A percentile compares a stretch with the other conserved stretches of the same genome.
Conservation (phyloP, 2,113 vertebrate species). For the Carassius auratus region DNA sequence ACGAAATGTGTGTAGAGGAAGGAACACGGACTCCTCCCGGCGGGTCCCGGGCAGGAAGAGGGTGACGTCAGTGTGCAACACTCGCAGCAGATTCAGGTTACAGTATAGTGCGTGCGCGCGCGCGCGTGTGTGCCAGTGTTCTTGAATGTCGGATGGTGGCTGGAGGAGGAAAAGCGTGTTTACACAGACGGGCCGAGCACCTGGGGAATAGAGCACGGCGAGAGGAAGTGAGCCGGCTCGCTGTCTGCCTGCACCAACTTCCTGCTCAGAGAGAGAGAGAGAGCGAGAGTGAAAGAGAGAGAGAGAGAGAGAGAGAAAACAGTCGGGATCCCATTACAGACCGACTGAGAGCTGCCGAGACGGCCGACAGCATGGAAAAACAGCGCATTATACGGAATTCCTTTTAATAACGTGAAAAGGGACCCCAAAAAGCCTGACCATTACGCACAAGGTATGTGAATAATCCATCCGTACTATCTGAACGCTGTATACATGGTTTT, state of each 20-base stretch:
- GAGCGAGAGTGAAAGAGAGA: constrained; percentile 71
- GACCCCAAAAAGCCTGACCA: constrained; percentile 65
- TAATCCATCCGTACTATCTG: background rate
- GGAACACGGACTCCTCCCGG: constrained; percentile 83
- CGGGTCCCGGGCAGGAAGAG: constrained; percentile 83
- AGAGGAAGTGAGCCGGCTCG: constrained; percentile 98
- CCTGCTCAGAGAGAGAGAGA: constrained; percentile 83
- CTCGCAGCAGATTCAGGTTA: constrained; percentile 63
- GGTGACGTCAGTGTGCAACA: constrained; percentile 77
- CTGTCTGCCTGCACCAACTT: constrained; percentile 97
- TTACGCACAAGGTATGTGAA: constrained; percentile 82
- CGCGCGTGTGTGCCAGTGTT: constrained; percentile 47
- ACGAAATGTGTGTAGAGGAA: constrained; percentile 42
- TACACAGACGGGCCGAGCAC: constrained; percentile 92
- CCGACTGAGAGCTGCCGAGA: constrained; percentile 77
- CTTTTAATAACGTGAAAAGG: constrained; percentile 71
- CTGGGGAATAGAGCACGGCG: constrained; percentile 88
- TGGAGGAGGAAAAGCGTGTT: constrained; percentile 88
- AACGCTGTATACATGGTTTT: background rate
- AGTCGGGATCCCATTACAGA: constrained; percentile 90
- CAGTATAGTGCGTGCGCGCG: constrained; percentile 58
- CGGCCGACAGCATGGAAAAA: constrained; percentile 90
- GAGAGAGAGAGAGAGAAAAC: constrained; percentile 67
- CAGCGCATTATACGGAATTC: constrained; percentile 79
- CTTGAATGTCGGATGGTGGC: constrained; percentile 78